Percentiles rank a stretch among this genome's conserved stretches.
Evolutionary conservation across 2,888 invertebrate species (phyloP).

Genomic region (Stramonita haemastoma): DNA sequence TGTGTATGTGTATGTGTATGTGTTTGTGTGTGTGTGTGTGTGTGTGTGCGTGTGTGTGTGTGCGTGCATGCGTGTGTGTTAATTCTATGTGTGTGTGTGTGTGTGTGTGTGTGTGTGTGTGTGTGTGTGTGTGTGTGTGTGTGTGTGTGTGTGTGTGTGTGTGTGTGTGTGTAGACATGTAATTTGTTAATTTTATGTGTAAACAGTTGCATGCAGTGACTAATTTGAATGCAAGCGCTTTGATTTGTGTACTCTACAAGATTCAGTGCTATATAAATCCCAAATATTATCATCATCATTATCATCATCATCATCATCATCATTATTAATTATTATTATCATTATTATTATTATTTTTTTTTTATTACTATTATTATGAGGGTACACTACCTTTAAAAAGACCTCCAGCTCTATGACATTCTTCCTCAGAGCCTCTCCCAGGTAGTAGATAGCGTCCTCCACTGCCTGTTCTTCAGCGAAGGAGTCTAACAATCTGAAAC

Average conservation of each 20-base stretch:
- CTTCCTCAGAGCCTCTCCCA: constrained; percentile 95
- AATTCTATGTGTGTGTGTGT: background rate
- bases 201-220: background rate
- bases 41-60: background rate
- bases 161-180: background rate
- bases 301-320: too few relatives aligned
- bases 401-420: constrained; percentile 96
- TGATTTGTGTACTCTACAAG: too few relatives aligned
- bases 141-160: background rate
- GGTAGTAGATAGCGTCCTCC: constrained; percentile 98
- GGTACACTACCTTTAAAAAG: constrained; percentile 86
- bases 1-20: background rate
- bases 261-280: too few relatives aligned
- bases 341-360: too few relatives aligned
- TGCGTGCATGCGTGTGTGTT: too few relatives aligned
- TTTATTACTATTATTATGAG: too few relatives aligned
- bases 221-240: too few relatives aligned
- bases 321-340: too few relatives aligned
- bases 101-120: background rate
- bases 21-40: background rate
- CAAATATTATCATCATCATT: too few relatives aligned
- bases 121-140: background rate
- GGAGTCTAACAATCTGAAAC: constrained; percentile 88
- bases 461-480: constrained; percentile 98
- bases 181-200: too few relatives aligned